A percentile compares a stretch with the other conserved stretches of the same genome.
Evolutionary conservation across 2,113 vertebrate species (phyloP).

Genomic region (Neolamprologus ventralis): DNA sequence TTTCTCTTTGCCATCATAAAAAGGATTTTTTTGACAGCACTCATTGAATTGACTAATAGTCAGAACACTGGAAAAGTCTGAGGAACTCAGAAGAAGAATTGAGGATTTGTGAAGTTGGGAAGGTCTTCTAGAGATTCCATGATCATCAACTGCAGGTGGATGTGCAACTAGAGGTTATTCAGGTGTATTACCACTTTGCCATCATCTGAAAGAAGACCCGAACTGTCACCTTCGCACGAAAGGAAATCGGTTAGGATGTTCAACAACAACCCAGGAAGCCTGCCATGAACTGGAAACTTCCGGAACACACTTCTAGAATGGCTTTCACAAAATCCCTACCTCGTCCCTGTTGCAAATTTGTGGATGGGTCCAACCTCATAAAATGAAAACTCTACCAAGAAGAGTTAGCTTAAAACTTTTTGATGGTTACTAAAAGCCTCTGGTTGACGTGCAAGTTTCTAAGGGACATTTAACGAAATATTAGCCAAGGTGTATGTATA

Average conservation of each 20-base stretch:
- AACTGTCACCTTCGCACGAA: background rate
- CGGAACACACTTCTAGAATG: background rate
- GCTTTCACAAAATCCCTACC: background rate
- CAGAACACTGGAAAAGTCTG: background rate
- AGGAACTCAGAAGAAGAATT: background rate
- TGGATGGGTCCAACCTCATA: rapidly evolving
- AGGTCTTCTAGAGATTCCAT: background rate
- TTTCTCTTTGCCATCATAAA: background rate
- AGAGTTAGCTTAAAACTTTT: background rate
- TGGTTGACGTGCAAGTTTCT: background rate
- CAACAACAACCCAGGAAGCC: background rate
- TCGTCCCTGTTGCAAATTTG: background rate
- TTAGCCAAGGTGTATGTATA: background rate
- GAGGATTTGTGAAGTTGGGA: background rate
- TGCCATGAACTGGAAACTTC: background rate
- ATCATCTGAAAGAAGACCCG: background rate
- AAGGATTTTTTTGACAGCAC: background rate
- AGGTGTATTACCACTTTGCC: background rate
- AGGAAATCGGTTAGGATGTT: background rate
- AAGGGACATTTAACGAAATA: background rate
- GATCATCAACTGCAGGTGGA: background rate
- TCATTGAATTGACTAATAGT: background rate
- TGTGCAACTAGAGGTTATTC: background rate
- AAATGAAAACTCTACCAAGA: background rate
- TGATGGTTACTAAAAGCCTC: background rate